A percentile compares a stretch with the other conserved stretches of the same genome.
Conservation (phyloP, 2,113 vertebrate species). For the Dissostichus mawsoni region DNA sequence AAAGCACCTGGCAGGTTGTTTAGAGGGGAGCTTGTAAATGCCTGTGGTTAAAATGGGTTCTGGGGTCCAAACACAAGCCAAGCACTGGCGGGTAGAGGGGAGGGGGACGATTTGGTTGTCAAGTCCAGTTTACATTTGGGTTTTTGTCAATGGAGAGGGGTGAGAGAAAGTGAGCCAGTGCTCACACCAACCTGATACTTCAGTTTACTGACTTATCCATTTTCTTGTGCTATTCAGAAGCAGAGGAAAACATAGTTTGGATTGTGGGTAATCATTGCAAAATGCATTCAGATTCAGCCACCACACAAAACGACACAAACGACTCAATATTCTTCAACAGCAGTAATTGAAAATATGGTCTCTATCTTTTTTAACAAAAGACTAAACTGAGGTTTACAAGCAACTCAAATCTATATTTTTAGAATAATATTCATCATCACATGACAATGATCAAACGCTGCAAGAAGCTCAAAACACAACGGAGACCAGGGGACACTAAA, state of each 20-base stretch:
- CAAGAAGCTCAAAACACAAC: no score
- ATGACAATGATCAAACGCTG: not conserved
- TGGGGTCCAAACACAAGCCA: slow-evolving; percentile 76
- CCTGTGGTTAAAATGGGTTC: slow-evolving; percentile 84
- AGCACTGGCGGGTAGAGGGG: slow-evolving; percentile 74
- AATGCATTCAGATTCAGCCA: not conserved
- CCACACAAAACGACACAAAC: not conserved
- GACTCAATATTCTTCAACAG: not conserved
- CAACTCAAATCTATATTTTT: not conserved
- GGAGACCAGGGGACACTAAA: no score
- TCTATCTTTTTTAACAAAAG: not conserved
- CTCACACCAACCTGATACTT: slow-evolving; percentile 46
- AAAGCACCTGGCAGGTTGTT: slow-evolving; percentile 92
- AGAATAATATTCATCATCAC: not conserved
- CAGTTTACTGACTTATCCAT: not conserved
- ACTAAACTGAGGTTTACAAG: not conserved
- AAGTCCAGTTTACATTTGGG: slow-evolving; percentile 88
- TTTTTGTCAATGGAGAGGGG: slow-evolving; percentile 31
- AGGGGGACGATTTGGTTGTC: slow-evolving; percentile 91
- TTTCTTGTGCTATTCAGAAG: not conserved
- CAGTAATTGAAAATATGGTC: not conserved
- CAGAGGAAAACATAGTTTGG: not conserved
- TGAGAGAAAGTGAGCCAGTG: slow-evolving; percentile 40
- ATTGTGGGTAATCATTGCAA: not conserved
- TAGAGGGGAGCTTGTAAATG: slow-evolving; percentile 88